Evolutionary conservation across 1,140 invertebrate genomes (phyloP).

Genomic region (Drosophila auraria): DNA sequence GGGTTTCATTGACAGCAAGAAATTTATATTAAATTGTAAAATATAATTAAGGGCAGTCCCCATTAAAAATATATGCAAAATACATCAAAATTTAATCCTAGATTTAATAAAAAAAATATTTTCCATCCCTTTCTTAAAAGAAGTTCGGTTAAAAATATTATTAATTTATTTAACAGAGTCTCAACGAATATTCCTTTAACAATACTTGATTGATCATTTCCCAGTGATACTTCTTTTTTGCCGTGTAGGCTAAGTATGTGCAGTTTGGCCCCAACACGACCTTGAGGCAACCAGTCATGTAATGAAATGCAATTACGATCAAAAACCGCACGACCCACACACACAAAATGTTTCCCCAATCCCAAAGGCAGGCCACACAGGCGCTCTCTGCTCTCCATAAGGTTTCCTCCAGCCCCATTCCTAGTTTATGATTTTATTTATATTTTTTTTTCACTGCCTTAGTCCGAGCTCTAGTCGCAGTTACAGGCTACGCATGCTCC

Average conservation of each 20-base stretch:
- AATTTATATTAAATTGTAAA: background rate
- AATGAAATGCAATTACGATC: conserved; percentile 84
- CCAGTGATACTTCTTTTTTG: background rate
- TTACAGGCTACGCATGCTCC: conserved; percentile 67
- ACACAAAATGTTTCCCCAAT: conserved; percentile 34
- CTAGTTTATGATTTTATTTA: conserved; percentile 6
- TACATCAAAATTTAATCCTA: too few species aligned
- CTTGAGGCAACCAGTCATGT: conserved; percentile 78
- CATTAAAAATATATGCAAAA: background rate
- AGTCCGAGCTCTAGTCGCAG: conserved; percentile 18
- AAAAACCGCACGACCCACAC: conserved; percentile 76
- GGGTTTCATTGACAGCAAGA: background rate
- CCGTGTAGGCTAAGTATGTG: conserved; percentile 34
- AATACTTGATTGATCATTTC: background rate
- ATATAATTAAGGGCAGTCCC: background rate
- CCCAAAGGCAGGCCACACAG: conserved; percentile 42
- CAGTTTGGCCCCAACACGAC: conserved; percentile 63
- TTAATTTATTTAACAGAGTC: rapidly evolving
- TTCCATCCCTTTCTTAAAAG: rapidly evolving
- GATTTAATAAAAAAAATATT: background rate
- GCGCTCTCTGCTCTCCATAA: conserved; percentile 13
- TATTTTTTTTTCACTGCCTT: background rate
- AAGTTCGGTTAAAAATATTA: background rate
- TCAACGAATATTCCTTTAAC: too few species aligned
- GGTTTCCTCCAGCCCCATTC: background rate